A percentile compares a stretch with the other conserved stretches of the same genome.
Evolutionary conservation across 1,140 invertebrate species (phyloP).

Genomic region (Leptonema lineaticorne): DNA sequence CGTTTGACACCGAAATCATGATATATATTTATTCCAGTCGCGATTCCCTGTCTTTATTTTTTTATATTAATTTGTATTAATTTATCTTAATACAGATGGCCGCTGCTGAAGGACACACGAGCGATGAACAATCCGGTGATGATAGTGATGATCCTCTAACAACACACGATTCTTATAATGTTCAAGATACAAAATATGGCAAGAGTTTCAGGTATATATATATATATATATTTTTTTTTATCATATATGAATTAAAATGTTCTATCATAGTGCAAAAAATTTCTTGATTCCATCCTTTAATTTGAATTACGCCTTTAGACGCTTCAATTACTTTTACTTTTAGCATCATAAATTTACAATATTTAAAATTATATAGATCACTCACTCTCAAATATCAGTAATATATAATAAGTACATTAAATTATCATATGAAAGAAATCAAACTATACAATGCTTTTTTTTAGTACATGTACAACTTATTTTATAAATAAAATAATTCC

Average conservation of each 20-base stretch:
- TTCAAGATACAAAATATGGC: slow-evolving; percentile 68
- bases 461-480: no score
- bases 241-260: neutral
- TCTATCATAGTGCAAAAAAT: neutral
- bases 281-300: no score
- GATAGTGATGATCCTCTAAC: slow-evolving; percentile 62
- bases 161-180: slow-evolving; percentile 48
- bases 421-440: no score
- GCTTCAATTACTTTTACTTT: no score
- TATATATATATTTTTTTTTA: neutral
- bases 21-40: neutral
- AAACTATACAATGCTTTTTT: no score
- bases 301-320: no score
- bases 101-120: slow-evolving; percentile 54
- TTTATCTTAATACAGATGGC: slow-evolving; percentile 35
- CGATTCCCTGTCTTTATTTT: neutral
- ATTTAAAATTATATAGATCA: no score
- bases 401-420: no score
- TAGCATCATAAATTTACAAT: no score
- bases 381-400: no score
- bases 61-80: neutral
- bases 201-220: slow-evolving; percentile 69
- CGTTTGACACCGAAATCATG: neutral
- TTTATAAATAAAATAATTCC: no score
- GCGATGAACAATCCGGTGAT: slow-evolving; percentile 52